Evolutionary conservation across 2,888 invertebrate genomes (phyloP), one percentile per base, ranked within the genome.

Genomic region (Chrysodeixis includens): DNA sequence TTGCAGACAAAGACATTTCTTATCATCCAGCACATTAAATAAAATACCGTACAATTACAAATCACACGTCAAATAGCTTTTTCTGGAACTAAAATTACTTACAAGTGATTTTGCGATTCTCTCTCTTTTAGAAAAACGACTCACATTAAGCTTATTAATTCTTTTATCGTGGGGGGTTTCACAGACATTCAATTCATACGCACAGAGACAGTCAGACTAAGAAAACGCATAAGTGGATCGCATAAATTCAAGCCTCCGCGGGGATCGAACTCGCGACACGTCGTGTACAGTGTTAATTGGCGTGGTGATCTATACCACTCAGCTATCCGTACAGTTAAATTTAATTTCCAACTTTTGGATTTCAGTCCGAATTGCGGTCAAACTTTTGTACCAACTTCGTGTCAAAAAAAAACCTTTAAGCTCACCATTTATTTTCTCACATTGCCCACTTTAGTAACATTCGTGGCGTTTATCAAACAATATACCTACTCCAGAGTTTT

Each of bases 401-500:
- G 46, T 20, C 56, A 18, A 57, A 76, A 57, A 76, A 71, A 62
- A 32, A 56, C 59, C 20, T 22, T 52, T 59, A 26, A 67, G 67
- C 67, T 46, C 49, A 12, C 62, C 58, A 71, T 57, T 76, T 75
- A 74, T 74, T 71, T 59, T 62, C 56, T 56, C 49, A 44, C 35
- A 54, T 62, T 62, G 40, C 22, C 35, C 56, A 66, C 52, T 76
- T 76, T 60, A 30, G 44, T 44, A 44, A 35, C 66, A 76, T 67
- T 56, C 49, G 30, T 26, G 70, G 61, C 35, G 53, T 56, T 71
- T 74, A 59, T 62, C 56, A 76, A 76, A 71, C 62, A 75, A 66
- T 71, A 51, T 75, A 57, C n/a, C n/a, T n/a, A n/a, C 20, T 56
- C 44, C 30, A 8, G 20, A 71, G 56, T 54, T 71, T 74, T 56